Conservation (phyloP, 35 echinoderm and acorn worm species). For the Eucidaris tribuloides region DNA sequence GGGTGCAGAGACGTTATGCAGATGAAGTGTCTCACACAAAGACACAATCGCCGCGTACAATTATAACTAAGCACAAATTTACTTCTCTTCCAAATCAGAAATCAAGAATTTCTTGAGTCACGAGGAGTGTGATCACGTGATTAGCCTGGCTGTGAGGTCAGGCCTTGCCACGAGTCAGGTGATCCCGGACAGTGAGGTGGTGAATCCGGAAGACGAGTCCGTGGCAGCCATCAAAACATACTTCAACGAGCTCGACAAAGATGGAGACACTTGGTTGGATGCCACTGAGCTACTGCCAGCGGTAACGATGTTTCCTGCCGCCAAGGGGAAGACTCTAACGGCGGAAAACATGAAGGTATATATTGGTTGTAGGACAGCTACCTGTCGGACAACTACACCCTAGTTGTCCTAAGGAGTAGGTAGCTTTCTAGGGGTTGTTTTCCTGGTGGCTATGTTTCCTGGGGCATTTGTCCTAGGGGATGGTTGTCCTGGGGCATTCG, state of each 20-base stretch:
- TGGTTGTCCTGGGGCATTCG: no score
- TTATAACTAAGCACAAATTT: no score
- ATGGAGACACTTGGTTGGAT: background rate
- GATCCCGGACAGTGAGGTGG: background rate
- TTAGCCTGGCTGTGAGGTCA: conserved; percentile 6
- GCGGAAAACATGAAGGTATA: background rate
- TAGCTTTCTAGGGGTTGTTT: no score
- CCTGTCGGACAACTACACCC: no score
- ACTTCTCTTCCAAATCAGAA: no score
- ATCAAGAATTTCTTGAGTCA: conserved; percentile 38
- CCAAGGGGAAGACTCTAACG: background rate
- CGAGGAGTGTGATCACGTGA: conserved; percentile 66
- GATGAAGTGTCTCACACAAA: no score
- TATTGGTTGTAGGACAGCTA: no score
- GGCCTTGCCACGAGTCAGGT: background rate
- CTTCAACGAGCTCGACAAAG: background rate
- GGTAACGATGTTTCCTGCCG: background rate
- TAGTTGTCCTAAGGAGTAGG: no score
- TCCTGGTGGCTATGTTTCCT: no score
- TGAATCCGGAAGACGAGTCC: background rate
- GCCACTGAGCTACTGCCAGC: background rate
- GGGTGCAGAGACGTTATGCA: no score
- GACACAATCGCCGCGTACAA: no score
- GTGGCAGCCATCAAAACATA: background rate
- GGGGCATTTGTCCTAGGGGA: no score